Evolutionary conservation across 1,140 invertebrate species (phyloP), one percentile per base, ranked within the genome.

Genomic region (Brachionus rotundiformis): DNA sequence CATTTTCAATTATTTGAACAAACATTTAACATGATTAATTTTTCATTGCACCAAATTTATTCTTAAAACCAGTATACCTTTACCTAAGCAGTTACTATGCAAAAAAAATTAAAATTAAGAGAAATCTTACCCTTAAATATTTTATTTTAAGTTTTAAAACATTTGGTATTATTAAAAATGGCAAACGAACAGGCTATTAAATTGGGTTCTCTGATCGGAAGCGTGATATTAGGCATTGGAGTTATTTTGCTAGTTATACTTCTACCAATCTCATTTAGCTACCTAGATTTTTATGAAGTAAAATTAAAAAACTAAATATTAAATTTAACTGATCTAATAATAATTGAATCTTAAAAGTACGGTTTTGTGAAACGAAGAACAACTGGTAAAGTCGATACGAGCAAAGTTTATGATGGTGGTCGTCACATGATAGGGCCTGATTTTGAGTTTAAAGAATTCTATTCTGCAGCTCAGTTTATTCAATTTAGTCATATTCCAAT

Each of bases 341-440:
- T 27, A 19, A 68, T 16, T 44, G 29, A 47, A 81, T 71, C 68
- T 82, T 31, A 54, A 3, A 65, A 85, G 84, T 83, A 71, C 59
- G 85, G 84, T 29, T 85, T 86, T 68, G 82, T 82, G 39, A 23
- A 83, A 19, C 83, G 83, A 73, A 83, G 84, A 61, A 84, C 83
- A 16, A 85, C 85, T 10, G 84, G 84, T 4, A 81, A 81, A 19
- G 84, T 86, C 8, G 71, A 84, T 33, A 83, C 82, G 3, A 41
- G 63, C 25, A 39, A 83, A 25, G 84, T 84, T 3, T 85, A 85
- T 36, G 19, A 39, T 13, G 81, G 73, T n/a, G 85, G 85, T 8
- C 83, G 84, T 36, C 82, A 85, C 44, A 65, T 85, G 6, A 61
- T 86, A 19, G 85, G 85, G n/a, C 85, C 84, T 7, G 84, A 85